Base-by-base conservation (phyloP, 2,888 invertebrate genomes). In the Amphipyra berbera region DNA sequence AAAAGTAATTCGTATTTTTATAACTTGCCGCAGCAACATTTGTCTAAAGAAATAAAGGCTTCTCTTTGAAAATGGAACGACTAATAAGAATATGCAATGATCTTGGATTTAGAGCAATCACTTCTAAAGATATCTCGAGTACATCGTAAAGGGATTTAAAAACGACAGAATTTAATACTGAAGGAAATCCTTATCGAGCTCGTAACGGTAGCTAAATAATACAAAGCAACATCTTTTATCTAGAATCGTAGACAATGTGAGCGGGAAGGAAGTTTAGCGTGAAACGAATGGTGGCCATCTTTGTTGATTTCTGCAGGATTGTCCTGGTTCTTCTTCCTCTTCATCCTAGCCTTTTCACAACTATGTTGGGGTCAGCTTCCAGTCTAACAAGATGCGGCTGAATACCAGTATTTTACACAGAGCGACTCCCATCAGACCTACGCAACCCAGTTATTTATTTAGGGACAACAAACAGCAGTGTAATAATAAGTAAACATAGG, bases 201-300 rank as follows among this genome's bases (percentile, higher is more conserved):
- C 47, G 46, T 58, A 58, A 70, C 56, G 59, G 61, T 57, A 50
- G 55, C 54, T 59, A 76, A 71, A 71, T 76, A 75, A 65, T 55
- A 71, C 59, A 66, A 65, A 76, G 58, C 60, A 69, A 72, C 66
- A 72, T 79, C 60, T 76, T 76, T 69, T 72, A 74, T 69, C 71
- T 64, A 30, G 63, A 60, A 64, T 68, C 77, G 62, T 69, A 78
- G 67, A 76, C 74, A 79, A 76, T 77, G 68, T 54, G 67, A 48
- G 47, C 53, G 52, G 49, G 46, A 37, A 47, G 33, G 72, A 67
- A 78, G 49, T 49, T 42, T 35, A 47, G 52, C 30, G 50, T 49
- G 48, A 63, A 50, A 40, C 35, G 47, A 70, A 27, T 2, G 37
- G 50, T 55, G 14, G 0, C 76, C 54, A 70, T 27, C 5, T 21